Percentiles rank a stretch among this genome's conserved stretches.
Evolutionary conservation across 1,140 invertebrate genomes (phyloP).

Genomic region (Dendroctonus ponderosae): DNA sequence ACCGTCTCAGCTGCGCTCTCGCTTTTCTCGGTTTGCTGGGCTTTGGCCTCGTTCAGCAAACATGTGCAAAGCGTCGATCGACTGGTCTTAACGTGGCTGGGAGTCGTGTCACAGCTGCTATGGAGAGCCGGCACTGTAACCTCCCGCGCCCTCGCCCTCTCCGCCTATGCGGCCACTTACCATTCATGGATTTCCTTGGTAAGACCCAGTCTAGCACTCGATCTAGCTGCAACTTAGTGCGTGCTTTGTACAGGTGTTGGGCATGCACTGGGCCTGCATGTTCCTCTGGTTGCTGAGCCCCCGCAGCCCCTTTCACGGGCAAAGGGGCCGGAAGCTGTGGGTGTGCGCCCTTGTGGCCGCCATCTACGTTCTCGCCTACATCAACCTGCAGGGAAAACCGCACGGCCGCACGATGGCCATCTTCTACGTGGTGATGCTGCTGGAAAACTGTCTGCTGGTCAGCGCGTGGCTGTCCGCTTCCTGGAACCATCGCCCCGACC

Average conservation of each 20-base stretch:
- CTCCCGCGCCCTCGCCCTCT: conserved; percentile 75
- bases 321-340: conserved; percentile 66
- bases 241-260: conserved; percentile 49
- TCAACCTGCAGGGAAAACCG: conserved; percentile 74
- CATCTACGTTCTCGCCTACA: conserved; percentile 87
- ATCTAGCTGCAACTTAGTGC: not conserved
- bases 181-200: conserved; percentile 81
- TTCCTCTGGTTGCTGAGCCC: conserved; percentile 77
- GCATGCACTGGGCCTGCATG: conserved; percentile 69
- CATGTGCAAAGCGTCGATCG: conserved; percentile 81
- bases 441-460: conserved; percentile 80
- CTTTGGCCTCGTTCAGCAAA: conserved; percentile 86
- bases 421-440: conserved; percentile 89
- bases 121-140: conserved; percentile 86
- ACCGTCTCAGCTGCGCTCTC: conserved; percentile 79
- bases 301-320: conserved; percentile 78
- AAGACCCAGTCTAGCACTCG: not conserved
- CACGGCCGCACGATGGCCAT: conserved; percentile 58
- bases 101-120: conserved; percentile 80
- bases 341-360: conserved; percentile 73
- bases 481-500: conserved; percentile 44
- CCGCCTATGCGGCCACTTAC: conserved; percentile 83
- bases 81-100: conserved; percentile 83
- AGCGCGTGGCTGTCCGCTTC: conserved; percentile 63
- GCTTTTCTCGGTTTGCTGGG: conserved; percentile 85